Conservation (phyloP, 2,888 invertebrate genomes). For the Carpatolechia fugitivella region DNA sequence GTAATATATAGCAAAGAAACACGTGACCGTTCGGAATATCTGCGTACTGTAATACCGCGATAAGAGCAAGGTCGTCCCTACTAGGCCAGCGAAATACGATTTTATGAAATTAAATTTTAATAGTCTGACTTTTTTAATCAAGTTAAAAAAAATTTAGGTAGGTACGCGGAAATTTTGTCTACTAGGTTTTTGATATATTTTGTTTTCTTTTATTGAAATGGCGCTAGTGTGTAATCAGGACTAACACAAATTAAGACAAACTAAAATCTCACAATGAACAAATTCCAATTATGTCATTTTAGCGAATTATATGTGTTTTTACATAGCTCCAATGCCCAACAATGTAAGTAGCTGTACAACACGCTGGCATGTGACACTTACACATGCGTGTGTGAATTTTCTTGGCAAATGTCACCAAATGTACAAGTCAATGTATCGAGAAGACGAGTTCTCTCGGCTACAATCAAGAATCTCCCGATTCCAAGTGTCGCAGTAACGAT, state of each 20-base stretch:
- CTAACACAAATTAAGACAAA: no score
- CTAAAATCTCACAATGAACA: not conserved
- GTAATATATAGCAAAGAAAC: conserved; percentile 15
- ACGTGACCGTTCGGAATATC: conserved; percentile 50
- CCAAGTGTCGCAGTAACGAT: no score
- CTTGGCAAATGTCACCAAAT: not conserved
- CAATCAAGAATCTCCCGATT: not conserved
- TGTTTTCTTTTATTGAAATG: no score
- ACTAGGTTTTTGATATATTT: no score
- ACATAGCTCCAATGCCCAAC: not conserved
- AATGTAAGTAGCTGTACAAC: no score
- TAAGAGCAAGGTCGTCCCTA: conserved; percentile 59
- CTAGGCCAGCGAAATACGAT: conserved; percentile 28
- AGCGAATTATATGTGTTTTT: no score
- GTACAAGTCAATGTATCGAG: no score
- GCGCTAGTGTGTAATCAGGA: no score
- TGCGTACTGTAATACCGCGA: conserved; percentile 51
- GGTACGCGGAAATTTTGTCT: no score
- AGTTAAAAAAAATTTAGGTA: no score
- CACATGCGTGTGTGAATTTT: not conserved
- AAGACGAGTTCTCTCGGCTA: no score
- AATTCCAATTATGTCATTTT: no score
- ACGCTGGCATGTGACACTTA: not conserved
- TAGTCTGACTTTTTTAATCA: not conserved
- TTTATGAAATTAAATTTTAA: not conserved